Base-by-base conservation (phyloP, 2,797 vertebrate species). In the Sardinella longiceps region DNA sequence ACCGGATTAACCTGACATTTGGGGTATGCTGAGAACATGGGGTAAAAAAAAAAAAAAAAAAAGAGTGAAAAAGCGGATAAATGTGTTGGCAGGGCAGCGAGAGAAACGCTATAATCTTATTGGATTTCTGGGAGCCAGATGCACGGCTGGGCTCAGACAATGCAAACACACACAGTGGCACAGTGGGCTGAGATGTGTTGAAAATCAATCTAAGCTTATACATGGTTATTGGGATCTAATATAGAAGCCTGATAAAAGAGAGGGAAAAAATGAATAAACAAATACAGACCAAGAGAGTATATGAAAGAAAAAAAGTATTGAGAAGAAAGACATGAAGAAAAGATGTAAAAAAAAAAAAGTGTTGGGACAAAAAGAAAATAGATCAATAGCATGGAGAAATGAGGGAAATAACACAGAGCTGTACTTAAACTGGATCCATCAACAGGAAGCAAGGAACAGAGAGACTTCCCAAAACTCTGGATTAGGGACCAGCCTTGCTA, bases 1-100 rank as follows among this genome's bases (percentile, higher is more conserved):
- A 87, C 66, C 30, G 70, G 82, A 87, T 90, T 86, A 89, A 46
- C 70, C 70, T 74, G 83, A 83, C 77, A 25, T 53, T 33, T 23
- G 53, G 53, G 53, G 46, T 53, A 82, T 37, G 18, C 53, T 18
- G 53, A 60, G 82, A 43, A 56, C 81, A 28, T 58, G 46, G 51
- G 45, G 83, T 83, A 18, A 51, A 53, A 14, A 2, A 23, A 53
- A 2, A 53, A 23, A 58, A 0, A 28, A 81, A 80, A 70, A 81
- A 70, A 83, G 58, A 25, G 28, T 37, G 77, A 83, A 58, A 81
- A 88, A 81, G 33, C 30, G 80, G 70, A 77, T 77, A 77, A 77
- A 77, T 43, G 70, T 77, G 70, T 77, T 48, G 20, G 6, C 33
- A 84, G 25, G 25, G 60, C 5, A 23, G 30, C 0, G 50, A 39